Percentiles rank a stretch among this genome's conserved stretches.
phyloP scores from a whole-genome alignment of 2,113 vertebrate genomes.

The Myxocyprinus asiaticus region DNA sequence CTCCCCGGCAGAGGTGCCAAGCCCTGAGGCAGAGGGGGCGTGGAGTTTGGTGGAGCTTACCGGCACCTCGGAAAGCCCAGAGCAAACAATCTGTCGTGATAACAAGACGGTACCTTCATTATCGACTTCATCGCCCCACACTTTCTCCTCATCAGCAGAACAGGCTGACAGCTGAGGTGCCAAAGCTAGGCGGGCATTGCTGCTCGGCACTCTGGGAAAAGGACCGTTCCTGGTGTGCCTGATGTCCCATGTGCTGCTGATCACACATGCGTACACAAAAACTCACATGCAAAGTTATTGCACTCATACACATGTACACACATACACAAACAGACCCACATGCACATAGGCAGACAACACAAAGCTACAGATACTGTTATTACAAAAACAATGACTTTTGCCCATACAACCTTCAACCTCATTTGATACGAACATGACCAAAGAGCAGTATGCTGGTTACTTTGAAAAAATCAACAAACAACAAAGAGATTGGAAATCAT shows the following conservation, averaged over 20 bases:
- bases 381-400: slow-evolving; percentile 15
- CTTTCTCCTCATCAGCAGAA: slow-evolving; percentile 68
- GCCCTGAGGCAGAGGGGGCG: slow-evolving; percentile 57
- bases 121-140: slow-evolving; percentile 68
- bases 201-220: slow-evolving; percentile 59
- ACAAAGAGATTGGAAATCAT: too few relatives aligned
- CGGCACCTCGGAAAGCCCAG: slow-evolving; percentile 63
- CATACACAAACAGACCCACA: background rate
- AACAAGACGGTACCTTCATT: slow-evolving; percentile 76
- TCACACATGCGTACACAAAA: slow-evolving; percentile 37
- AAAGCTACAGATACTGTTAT: slow-evolving; percentile 22
- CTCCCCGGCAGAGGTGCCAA: slow-evolving; percentile 65
- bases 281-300: slow-evolving; percentile 22
- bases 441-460: background rate
- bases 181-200: slow-evolving; percentile 64
- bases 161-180: slow-evolving; percentile 78
- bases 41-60: slow-evolving; percentile 56
- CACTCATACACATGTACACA: background rate
- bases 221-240: slow-evolving; percentile 53
- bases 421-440: background rate
- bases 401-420: background rate
- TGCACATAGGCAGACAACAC: slow-evolving; percentile 10
- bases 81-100: slow-evolving; percentile 75
- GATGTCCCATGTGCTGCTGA: slow-evolving; percentile 58
- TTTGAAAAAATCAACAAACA: too few relatives aligned